Base-by-base conservation (phyloP, 2,797 vertebrate genomes). In the Cephalopachus bancanus region DNA sequence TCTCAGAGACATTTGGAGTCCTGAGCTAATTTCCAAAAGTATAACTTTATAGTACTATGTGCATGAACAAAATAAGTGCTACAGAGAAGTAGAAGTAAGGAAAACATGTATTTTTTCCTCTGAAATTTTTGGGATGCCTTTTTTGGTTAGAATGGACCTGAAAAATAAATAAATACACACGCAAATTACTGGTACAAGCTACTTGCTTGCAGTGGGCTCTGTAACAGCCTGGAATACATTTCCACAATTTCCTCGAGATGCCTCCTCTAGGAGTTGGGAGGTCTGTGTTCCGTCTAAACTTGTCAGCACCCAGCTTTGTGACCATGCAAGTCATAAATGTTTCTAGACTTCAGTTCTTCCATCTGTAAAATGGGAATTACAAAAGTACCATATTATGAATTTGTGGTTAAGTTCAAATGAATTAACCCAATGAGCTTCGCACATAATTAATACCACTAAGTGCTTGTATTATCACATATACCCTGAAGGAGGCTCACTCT, bases 21-120 rank as follows among this genome's bases (percentile, higher is more conserved):
- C 26, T 80, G 55, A 65, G n/a, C 60, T 85, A 17, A 83, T 71
- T 95, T 91, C 91, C 14, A 26, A 69, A 90, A 69, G 64, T 81
- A 17, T n/a, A 60, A 49, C 51, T 81, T 67, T 53, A 24, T 1
- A 91, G 30, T 57, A 9, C 53, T 75, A 49, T 3, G 20, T 10
- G 12, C 1, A 24, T 33, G 67, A 89, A 84, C 53, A 65, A 96
- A 91, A 79, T 7, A 84, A 93, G 14, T 14, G 49, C 22, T 30
- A 53, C 6, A 86, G 64, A 90, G 30, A 57, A 2, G 19, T 64
- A 69, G 22, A 81, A 93, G 64, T n/a, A 83, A 89, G 24, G 12
- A 55, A 80, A 93, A 3, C 6, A n/a, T 30, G 93, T 84, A 44
- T 3, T 71, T 78, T 51, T 44, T 28, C 8, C 2, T 91, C 33